Evolutionary conservation across 1,140 invertebrate species (phyloP).

Genomic region (Whitmania pigra): DNA sequence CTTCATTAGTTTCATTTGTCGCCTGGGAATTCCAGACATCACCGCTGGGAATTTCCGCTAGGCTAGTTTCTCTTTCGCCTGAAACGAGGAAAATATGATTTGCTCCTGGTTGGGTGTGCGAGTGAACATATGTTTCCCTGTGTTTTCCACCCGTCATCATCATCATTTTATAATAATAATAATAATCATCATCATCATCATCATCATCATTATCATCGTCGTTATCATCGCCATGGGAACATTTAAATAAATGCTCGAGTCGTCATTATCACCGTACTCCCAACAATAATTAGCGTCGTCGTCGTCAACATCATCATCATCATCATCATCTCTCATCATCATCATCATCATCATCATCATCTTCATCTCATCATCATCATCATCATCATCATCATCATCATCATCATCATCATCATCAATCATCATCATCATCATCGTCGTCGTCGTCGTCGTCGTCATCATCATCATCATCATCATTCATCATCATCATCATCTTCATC

Average conservation of each 20-base stretch:
- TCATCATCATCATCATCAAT: too few relatives aligned
- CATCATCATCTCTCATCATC: conserved; percentile 2
- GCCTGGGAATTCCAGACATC: too few relatives aligned
- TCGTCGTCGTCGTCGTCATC: too few relatives aligned
- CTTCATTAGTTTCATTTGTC: not conserved
- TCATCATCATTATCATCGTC: not conserved
- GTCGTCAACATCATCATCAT: not conserved
- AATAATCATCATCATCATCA: conserved; percentile 13
- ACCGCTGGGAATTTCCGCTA: too few relatives aligned
- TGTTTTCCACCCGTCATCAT: not conserved
- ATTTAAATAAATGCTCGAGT: not conserved
- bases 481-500: not conserved
- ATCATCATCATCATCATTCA: too few relatives aligned
- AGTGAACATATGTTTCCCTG: not conserved
- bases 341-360: conserved; percentile 6
- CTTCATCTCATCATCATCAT: conserved; percentile 11
- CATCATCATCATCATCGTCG: too few relatives aligned
- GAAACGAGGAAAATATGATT: not conserved
- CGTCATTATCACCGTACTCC: not conserved
- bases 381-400: conserved; percentile 6
- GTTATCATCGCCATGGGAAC: not conserved
- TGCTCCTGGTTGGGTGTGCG: not conserved
- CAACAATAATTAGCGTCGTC: not conserved
- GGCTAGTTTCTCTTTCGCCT: too few relatives aligned
- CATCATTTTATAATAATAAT: too few relatives aligned